Conservation (phyloP, 2,797 vertebrate species). For the Pangasius larnaudii region DNA sequence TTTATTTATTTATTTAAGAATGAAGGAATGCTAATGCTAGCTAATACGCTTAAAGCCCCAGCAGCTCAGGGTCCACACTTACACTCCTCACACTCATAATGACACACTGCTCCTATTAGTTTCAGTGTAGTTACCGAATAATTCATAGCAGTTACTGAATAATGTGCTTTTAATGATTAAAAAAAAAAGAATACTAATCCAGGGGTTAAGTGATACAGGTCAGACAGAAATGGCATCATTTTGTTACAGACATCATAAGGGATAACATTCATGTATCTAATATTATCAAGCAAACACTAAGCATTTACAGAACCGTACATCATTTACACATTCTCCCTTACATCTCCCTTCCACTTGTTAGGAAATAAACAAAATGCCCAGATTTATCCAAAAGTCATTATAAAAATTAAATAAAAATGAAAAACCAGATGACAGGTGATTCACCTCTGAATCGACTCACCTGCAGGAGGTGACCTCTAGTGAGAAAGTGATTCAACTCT, state of each 20-base stretch:
- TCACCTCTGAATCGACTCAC: not conserved
- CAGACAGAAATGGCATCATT: not conserved
- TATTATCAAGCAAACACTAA: not conserved
- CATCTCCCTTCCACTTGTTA: not conserved
- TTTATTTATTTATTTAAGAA: not conserved
- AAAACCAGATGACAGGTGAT: not conserved
- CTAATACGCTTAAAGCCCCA: not conserved
- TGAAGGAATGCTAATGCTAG: not conserved
- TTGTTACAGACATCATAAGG: not conserved
- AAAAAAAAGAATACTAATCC: not conserved
- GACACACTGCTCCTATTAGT: not conserved
- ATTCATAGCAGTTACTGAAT: constrained; percentile 3
- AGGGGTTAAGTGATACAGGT: not conserved
- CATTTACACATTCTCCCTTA: not conserved
- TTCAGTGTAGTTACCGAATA: not conserved
- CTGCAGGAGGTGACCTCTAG: not conserved
- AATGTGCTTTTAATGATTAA: not conserved
- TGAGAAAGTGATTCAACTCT: not conserved
- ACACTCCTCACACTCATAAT: not conserved
- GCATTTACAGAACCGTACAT: not conserved
- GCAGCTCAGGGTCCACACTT: not conserved
- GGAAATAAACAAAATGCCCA: not conserved
- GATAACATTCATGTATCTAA: not conserved
- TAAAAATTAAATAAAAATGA: not conserved
- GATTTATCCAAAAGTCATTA: not conserved